Evolutionary conservation across 1,140 invertebrate genomes (phyloP), one percentile per base, ranked within the genome.

Genomic region (Danaus melanippus): DNA sequence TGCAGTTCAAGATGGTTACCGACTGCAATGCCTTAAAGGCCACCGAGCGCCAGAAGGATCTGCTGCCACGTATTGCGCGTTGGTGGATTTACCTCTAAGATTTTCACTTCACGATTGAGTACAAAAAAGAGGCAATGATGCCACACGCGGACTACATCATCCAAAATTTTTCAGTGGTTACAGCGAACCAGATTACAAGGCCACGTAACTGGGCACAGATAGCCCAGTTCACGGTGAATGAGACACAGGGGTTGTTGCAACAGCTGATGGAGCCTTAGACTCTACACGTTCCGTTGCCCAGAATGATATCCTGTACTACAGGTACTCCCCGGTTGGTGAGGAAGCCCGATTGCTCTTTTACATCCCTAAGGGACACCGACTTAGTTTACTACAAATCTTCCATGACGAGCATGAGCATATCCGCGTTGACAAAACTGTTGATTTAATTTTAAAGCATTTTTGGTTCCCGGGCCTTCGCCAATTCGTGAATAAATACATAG

Each of bases 21-120:
- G 60, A 62, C 15, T 62, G 60, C 21, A 62, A 62, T 43, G 50
- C 55, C 8, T 15, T 62, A 8, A 62, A 62, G 42, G 41, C 50
- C 3, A 62, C 54, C 8, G 41, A 62, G 11, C 12, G 17, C 12
- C 53, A 62, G 15, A 62, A 62, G 10, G 60, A 57, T n/a, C n/a
- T 57, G 9, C 21, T 56, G 8, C 54, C 54, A 0, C 50, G 59
- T 7, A 50, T 57, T 6, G 54, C 59, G 7, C 50, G 59, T 1
- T 61, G 59, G 59, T 61, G 54, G 59, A 32, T 56, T 0, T 61
- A 53, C 10, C 10, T 61, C 0, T 54, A 61, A 45, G 59, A 61
- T 39, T 61, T 56, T 11, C 10, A 0, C 1, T 61, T 61, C 46
- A 40, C 42, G 0, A 53, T 61, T 6, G 50, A 12, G 39, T 61